phyloP scores from a whole-genome alignment of 2,888 invertebrate species.

The Erannis defoliaria region DNA sequence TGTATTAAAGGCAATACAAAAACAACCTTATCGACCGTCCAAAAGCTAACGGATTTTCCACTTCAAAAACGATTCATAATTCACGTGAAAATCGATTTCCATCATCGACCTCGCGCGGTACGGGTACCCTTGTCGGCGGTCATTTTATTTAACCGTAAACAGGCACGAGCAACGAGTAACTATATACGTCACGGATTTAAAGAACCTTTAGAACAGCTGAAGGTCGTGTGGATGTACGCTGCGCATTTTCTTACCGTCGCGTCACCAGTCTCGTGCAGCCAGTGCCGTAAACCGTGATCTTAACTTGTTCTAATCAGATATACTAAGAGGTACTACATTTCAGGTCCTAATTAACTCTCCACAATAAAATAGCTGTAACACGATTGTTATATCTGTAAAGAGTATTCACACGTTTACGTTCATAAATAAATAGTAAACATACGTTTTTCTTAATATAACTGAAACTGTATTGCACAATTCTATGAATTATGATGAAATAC shows the following conservation, averaged over 20 bases:
- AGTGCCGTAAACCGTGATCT: constrained; percentile 23
- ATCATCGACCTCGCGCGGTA: constrained; percentile 28
- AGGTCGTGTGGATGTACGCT: constrained; percentile 34
- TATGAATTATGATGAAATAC: background rate
- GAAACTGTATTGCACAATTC: constrained; percentile 23
- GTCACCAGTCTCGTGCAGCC: constrained; percentile 32
- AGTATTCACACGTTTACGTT: constrained; percentile 2
- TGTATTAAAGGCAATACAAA: constrained; percentile 6
- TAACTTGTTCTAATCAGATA: constrained; percentile 25
- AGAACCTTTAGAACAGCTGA: constrained; percentile 33
- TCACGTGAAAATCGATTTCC: constrained; percentile 34
- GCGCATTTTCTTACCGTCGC: constrained; percentile 35
- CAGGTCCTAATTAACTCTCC: constrained; percentile 23
- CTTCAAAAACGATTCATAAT: constrained; percentile 21
- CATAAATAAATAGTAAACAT: constrained; percentile 1
- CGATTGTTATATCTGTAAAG: constrained; percentile 17
- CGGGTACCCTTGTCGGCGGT: constrained; percentile 21
- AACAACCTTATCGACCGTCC: background rate
- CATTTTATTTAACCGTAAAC: constrained; percentile 29
- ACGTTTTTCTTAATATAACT: background rate
- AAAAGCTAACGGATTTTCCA: constrained; percentile 16
- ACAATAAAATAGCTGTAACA: constrained; percentile 28
- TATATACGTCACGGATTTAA: constrained; percentile 31
- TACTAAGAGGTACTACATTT: constrained; percentile 14
- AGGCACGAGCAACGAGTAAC: background rate